Evolutionary conservation across 2,797 vertebrate genomes (phyloP).

Genomic region (Tadarida brasiliensis): DNA sequence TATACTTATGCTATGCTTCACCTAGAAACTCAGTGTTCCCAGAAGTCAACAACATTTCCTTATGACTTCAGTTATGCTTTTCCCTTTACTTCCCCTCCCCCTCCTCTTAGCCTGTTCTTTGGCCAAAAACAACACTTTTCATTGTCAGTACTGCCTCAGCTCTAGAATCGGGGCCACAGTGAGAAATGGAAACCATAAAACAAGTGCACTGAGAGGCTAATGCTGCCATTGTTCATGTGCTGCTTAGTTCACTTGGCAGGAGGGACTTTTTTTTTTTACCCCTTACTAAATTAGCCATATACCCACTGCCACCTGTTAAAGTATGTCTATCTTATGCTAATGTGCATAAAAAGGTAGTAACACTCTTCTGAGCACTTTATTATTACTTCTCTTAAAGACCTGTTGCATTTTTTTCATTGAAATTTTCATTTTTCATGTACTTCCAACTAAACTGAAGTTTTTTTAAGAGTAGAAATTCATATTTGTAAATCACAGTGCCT

Average conservation of each 20-base stretch:
- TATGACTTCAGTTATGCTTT: constrained; percentile 16
- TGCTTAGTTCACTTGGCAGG: constrained; percentile 7
- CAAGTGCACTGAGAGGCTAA: constrained; percentile 16
- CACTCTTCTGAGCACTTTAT: constrained; percentile 15
- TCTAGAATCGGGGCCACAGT: constrained; percentile 38
- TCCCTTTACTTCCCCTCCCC: background rate
- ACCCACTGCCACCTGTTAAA: background rate
- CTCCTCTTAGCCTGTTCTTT: background rate
- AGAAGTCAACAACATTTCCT: constrained; percentile 38
- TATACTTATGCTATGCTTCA: background rate
- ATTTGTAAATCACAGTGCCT: constrained; percentile 34
- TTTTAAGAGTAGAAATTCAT: background rate
- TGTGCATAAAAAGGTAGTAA: background rate
- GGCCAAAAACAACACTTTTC: background rate
- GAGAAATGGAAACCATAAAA: constrained; percentile 38
- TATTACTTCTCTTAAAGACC: constrained; percentile 1
- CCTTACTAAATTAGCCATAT: background rate
- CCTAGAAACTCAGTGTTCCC: background rate
- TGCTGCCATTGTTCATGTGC: background rate
- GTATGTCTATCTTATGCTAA: background rate
- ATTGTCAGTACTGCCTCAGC: background rate
- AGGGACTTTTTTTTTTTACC: background rate
- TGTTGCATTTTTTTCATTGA: constrained; percentile 1
- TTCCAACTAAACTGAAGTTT: background rate
- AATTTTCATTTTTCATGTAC: constrained; percentile 35